Evolutionary conservation across 2,113 vertebrate genomes (phyloP), one percentile per base, ranked within the genome.

Genomic region (Gobiocypris rarus): DNA sequence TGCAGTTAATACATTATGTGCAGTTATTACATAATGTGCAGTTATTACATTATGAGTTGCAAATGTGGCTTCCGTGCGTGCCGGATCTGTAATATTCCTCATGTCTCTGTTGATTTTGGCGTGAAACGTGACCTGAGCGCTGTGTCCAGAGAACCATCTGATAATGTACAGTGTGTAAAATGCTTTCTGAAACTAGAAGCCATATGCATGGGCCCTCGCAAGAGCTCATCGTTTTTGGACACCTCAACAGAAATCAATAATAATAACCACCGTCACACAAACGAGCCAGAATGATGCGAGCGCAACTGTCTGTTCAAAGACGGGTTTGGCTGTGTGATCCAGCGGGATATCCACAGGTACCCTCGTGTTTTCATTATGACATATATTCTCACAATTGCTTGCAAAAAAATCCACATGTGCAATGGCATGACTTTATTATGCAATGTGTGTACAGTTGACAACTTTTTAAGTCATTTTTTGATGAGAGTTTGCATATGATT

Each of bases 401-500:
- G 81, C 83, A 73, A 71, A 83, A 76, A 82, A 75, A 84, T 82
- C 84, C 65, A 78, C 50, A 41, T 69, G 87, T 89, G 76, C 83
- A 73, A 84, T 81, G 71, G 88, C 86, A 87, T 87, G 88, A 85
- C 85, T 87, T 87, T 89, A 80, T 86, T 83, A 87, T 78, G 77
- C 85, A 87, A 73, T 77, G 67, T 77, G 80, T 83, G 81, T 89
- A 17, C 26, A 67, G 3, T 10, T 28, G 41, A 63, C 75, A 54
- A 54, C 74, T 54, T 8, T 54, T 19, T 17, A 2, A 3, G 31
- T 31, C 31, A 31, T 31, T 31, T n/a, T n/a, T n/a, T 13, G 45
- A 4, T 0, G 13, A 48, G 48, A 59, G 56, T 81, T 34, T 41
- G 34, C 41, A 22, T 70, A 67, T 54, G 24, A 56, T 73, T 67